Conservation (phyloP, 2,797 vertebrate species). For the Amazona finschi region DNA sequence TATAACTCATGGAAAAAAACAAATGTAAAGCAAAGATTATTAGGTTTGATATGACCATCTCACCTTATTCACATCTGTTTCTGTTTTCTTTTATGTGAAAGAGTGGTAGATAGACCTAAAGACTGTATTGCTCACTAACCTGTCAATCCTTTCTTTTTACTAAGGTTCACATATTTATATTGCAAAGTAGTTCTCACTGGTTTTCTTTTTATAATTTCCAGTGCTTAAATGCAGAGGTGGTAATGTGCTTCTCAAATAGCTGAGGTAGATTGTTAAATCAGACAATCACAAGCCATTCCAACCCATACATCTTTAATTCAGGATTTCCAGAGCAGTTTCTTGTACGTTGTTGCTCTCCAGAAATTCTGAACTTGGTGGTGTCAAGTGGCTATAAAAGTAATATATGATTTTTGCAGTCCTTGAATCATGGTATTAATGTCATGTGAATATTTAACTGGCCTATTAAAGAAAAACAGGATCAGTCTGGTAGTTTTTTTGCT, state of each 20-base stretch:
- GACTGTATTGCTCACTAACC: not conserved
- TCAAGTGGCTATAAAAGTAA: not conserved
- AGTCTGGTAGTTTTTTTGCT: not conserved
- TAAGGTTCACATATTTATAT: not conserved
- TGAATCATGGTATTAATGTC: not conserved
- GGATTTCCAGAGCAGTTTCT: not conserved
- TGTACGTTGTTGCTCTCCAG: not conserved
- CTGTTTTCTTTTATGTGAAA: not conserved
- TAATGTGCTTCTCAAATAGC: not conserved
- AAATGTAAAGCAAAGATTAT: not conserved
- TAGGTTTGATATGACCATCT: not conserved
- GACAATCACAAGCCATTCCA: not conserved
- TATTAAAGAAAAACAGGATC: not conserved
- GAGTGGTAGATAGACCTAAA: not conserved
- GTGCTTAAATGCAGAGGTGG: not conserved
- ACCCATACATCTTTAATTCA: not conserved
- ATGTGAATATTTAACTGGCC: not conserved
- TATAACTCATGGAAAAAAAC: not conserved
- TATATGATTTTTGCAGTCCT: not conserved
- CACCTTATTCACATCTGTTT: not conserved
- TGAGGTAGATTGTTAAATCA: not conserved
- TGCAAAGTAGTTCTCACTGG: not conserved
- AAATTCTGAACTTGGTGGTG: not conserved
- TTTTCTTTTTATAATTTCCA: not conserved
- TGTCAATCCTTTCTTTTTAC: not conserved